Evolutionary conservation across 2,113 vertebrate genomes (phyloP).

Genomic region (Stercorarius parasiticus): DNA sequence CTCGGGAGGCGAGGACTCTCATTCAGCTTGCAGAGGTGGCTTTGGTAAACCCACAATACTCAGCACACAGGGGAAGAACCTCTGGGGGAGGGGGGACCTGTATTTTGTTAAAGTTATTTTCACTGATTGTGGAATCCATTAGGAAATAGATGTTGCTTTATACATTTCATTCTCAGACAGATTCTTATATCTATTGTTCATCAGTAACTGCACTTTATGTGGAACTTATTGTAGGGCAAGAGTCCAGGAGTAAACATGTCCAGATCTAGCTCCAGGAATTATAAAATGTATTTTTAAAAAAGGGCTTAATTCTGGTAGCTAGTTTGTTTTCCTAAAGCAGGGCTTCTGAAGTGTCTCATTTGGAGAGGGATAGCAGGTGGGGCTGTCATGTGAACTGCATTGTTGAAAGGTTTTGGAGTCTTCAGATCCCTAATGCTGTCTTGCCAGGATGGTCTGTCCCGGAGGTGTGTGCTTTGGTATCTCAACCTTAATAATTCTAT

Average conservation of each 20-base stretch:
- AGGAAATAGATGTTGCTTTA: background rate
- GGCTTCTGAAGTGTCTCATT: background rate
- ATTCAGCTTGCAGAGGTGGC: background rate
- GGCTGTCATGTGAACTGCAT: background rate
- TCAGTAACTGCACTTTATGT: background rate
- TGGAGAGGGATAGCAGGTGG: background rate
- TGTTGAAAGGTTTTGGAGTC: background rate
- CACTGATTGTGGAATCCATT: background rate
- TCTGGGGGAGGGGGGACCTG: background rate
- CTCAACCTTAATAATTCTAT: background rate
- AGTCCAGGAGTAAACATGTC: background rate
- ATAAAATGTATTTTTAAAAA: background rate
- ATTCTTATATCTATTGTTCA: background rate
- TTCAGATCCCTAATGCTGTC: background rate
- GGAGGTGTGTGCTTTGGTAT: background rate
- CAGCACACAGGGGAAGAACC: background rate
- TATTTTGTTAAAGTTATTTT: constrained; percentile 29
- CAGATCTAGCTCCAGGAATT: background rate
- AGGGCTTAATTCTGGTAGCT: background rate
- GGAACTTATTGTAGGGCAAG: background rate
- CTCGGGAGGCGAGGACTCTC: background rate
- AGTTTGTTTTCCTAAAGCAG: background rate
- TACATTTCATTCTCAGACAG: background rate
- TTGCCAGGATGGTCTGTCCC: background rate
- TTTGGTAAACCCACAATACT: background rate